Conservation (phyloP, 2,888 invertebrate genomes). For the Ornithoptera alexandrae region DNA sequence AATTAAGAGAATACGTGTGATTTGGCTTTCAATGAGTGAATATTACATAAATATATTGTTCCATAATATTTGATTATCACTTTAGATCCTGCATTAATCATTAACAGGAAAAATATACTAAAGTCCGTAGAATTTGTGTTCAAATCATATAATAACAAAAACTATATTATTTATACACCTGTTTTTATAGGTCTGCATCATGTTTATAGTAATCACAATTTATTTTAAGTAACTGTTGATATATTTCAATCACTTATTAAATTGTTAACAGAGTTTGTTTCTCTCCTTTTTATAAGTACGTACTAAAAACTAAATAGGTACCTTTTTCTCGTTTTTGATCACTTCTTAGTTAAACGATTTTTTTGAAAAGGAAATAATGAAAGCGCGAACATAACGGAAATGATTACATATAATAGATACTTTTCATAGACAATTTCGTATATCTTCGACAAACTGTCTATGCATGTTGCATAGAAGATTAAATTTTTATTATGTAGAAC, state of each 20-base stretch:
- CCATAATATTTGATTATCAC: too few relatives aligned
- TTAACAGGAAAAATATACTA: too few relatives aligned
- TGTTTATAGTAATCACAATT: background rate
- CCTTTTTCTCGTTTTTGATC: background rate
- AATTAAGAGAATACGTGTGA: too few relatives aligned
- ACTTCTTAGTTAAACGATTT: conserved; percentile 6
- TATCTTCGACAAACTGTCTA: conserved; percentile 17
- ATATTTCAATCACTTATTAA: background rate
- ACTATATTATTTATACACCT: background rate
- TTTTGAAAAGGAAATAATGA: conserved; percentile 48
- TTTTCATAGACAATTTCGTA: conserved; percentile 52
- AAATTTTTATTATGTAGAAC: background rate
- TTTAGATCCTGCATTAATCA: too few relatives aligned
- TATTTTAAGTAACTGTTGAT: background rate
- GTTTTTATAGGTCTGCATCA: background rate
- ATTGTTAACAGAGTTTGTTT: background rate
- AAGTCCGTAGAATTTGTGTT: too few relatives aligned
- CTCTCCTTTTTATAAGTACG: background rate
- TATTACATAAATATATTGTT: too few relatives aligned
- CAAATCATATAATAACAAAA: background rate
- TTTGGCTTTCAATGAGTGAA: too few relatives aligned
- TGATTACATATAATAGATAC: conserved; percentile 41
- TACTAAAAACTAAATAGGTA: background rate
- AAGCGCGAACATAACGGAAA: conserved; percentile 59
- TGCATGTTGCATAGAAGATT: conserved; percentile 27